Evolutionary conservation across 2,888 invertebrate genomes (phyloP).

Genomic region (Bembecia ichneumoniformis): DNA sequence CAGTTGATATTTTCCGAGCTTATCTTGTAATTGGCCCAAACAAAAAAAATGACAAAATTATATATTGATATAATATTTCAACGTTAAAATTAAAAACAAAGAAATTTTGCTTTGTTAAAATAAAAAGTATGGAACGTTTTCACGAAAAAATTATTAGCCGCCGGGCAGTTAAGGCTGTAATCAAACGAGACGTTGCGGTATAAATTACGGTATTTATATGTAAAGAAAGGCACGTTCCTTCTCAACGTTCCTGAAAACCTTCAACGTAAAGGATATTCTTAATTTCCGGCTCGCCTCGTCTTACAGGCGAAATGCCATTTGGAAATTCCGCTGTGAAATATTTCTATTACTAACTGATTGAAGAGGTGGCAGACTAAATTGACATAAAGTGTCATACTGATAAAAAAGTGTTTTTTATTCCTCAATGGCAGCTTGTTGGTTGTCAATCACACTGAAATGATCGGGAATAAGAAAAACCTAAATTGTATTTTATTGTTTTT

Average conservation of each 20-base stretch:
- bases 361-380: constrained; percentile 11
- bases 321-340: constrained; percentile 14
- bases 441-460: no score
- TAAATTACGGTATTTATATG: neutral
- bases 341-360: constrained; percentile 23
- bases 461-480: no score
- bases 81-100: no score
- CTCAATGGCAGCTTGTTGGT: neutral
- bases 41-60: no score
- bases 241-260: neutral
- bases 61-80: no score
- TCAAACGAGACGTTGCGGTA: neutral
- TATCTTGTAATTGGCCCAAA: no score
- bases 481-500: no score
- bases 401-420: neutral
- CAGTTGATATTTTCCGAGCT: no score
- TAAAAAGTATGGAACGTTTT: constrained; percentile 6
- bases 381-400: neutral
- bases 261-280: constrained; percentile 16
- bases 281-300: constrained; percentile 22
- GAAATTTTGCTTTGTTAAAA: neutral
- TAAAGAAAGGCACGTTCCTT: neutral
- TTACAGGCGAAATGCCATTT: constrained; percentile 18
- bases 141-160: neutral
- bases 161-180: neutral